Conservation (phyloP, 2,797 vertebrate genomes). For the Poeciliopsis gracilis region DNA sequence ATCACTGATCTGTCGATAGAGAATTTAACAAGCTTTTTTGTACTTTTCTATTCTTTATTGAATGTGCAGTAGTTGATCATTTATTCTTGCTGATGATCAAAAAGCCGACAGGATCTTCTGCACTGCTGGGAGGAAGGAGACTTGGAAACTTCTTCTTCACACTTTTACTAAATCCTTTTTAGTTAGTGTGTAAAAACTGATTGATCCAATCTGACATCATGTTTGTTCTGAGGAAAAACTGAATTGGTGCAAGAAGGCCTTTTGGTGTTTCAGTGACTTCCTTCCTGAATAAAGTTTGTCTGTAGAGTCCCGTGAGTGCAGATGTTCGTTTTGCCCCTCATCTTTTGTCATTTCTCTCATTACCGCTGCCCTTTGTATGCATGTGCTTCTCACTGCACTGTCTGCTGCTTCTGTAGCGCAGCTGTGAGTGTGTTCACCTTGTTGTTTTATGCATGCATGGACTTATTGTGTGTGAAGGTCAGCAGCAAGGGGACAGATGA, state of each 20-base stretch:
- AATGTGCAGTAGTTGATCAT: neutral
- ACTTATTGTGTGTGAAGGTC: constrained; percentile 36
- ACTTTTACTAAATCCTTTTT: neutral
- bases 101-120: neutral
- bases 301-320: constrained; percentile 10
- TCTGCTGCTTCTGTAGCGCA: constrained; percentile 26
- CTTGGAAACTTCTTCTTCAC: neutral
- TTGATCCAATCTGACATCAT: neutral
- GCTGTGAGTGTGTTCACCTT: constrained; percentile 33
- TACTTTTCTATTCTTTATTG: neutral
- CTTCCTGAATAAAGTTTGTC: neutral
- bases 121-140: neutral
- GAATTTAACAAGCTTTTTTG: neutral
- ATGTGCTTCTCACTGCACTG: constrained; percentile 31
- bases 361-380: constrained; percentile 32
- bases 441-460: constrained; percentile 21
- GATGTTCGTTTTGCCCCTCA: constrained; percentile 23
- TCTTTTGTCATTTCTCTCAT: constrained; percentile 28
- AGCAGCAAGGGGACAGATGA: constrained; percentile 64
- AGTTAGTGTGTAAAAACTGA: neutral
- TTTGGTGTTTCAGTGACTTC: neutral
- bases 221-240: neutral
- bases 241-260: neutral
- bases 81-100: neutral
- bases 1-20: neutral